Evolutionary conservation across 2,113 vertebrate species (phyloP), one percentile per base, ranked within the genome.

Genomic region (Leptobrachium leishanense): DNA sequence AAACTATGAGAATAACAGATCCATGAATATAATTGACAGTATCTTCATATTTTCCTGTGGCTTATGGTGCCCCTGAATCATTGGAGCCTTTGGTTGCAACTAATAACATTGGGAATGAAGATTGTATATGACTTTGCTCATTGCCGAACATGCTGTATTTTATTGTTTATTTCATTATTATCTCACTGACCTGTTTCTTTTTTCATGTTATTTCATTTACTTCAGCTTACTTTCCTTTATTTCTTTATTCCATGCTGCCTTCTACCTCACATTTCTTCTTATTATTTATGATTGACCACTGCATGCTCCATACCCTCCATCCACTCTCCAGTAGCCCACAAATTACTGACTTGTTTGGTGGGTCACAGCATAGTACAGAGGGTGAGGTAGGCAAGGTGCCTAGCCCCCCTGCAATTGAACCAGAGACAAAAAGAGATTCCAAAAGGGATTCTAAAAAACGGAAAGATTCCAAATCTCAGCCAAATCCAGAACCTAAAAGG

Each of bases 381-480:
- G 85, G 90, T 1, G 90, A 95, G 83, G 92, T 94, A 77, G 87
- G 85, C 79, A 92, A 87, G 90, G 87, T 84, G 44, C 83, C 91
- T 77, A 90, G 83, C 84, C 90, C 92, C 88, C 87, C 89, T 81
- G 85, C 87, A 72, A 68, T 90, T 83, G 94, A 94, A 83, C 87
- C 81, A 81, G 92, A 95, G 79, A 82, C 88, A 87, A 96, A 94
- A 90, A 96, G 88, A 91, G 94, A 97, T 87, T 92, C 92, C 91
- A 97, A 93, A 93, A 95, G 94, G 91, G 96, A 97, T 90, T 96
- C 95, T 84, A 96, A 96, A 94, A 97, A 94, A 92, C 95, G 92
- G 92, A 97, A 91, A 93, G 95, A 97, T 88, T 87, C 91, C 86
- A 95, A 93, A 93, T 84, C 87, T 12, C 91, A 92, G 81, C 75